phyloP scores from a whole-genome alignment of 1,140 invertebrate species.

The Hyposmocoma kahamanoa region DNA sequence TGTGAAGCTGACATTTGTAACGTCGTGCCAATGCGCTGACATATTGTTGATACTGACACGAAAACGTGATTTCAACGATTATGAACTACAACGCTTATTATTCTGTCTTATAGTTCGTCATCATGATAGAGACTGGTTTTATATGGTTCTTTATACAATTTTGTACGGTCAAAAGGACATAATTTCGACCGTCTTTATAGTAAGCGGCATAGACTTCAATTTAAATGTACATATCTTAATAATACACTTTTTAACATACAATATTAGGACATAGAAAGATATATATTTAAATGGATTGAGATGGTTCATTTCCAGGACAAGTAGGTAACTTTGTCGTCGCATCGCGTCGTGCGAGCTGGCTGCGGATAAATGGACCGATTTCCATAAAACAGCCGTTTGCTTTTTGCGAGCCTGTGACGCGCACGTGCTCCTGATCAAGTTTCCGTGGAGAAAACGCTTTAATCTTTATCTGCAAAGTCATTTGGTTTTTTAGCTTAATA shows the following conservation, averaged over 20 bases:
- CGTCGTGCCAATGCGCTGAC: slow-evolving; percentile 14
- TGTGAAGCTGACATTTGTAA: slow-evolving; percentile 28
- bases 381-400: slow-evolving; percentile 65
- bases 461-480: background rate
- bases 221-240: no score
- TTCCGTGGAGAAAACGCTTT: slow-evolving; percentile 10
- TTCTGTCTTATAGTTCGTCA: no score
- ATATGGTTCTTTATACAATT: no score
- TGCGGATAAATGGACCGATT: slow-evolving; percentile 48
- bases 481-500: background rate
- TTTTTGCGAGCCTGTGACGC: slow-evolving; percentile 32
- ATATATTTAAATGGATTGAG: slow-evolving; percentile 50
- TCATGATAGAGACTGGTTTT: no score
- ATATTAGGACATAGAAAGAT: slow-evolving; percentile 19
- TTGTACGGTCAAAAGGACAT: no score
- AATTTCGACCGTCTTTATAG: no score
- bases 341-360: slow-evolving; percentile 42
- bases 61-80: no score
- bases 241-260: background rate
- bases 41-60: slow-evolving; percentile 19
- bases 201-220: no score
- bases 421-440: slow-evolving; percentile 39
- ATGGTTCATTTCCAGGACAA: slow-evolving; percentile 64
- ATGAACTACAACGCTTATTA: no score
- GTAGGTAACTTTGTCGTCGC: slow-evolving; percentile 66